phyloP scores from a whole-genome alignment of 2,888 invertebrate species.

The Phyllotreta cruciferae region DNA sequence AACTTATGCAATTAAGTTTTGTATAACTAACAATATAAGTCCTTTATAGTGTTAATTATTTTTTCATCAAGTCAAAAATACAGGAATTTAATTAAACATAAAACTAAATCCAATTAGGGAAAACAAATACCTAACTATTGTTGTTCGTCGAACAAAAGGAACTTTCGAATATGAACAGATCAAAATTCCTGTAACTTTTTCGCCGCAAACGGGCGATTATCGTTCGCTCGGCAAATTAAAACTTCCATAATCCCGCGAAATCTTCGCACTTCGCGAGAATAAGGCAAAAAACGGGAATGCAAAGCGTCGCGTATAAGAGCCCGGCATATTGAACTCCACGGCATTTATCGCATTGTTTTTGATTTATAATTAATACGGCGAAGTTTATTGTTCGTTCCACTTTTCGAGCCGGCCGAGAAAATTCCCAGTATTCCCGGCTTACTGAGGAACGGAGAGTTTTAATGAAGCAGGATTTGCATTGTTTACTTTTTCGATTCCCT shows the following conservation, averaged over 20 bases:
- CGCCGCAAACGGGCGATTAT: slow-evolving; percentile 27
- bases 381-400: slow-evolving; percentile 34
- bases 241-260: slow-evolving; percentile 32
- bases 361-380: slow-evolving; percentile 38
- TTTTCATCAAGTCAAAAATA: no score
- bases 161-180: slow-evolving; percentile 10
- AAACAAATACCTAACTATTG: no score
- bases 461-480: slow-evolving; percentile 23
- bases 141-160: no score
- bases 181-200: slow-evolving; percentile 27
- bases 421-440: slow-evolving; percentile 10
- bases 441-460: slow-evolving; percentile 22
- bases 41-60: no score
- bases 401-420: slow-evolving; percentile 15
- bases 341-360: slow-evolving; percentile 36
- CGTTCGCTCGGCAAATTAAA: slow-evolving; percentile 28
- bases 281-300: slow-evolving; percentile 25
- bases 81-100: no score
- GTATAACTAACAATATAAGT: no score
- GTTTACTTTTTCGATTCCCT: slow-evolving; percentile 33
- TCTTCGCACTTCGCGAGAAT: slow-evolving; percentile 24
- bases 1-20: no score
- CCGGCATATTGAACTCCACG: slow-evolving; percentile 29
- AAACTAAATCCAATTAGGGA: no score
- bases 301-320: neutral